Conservation (phyloP, 2,797 vertebrate species). For the Neolamprologus multifasciatus region DNA sequence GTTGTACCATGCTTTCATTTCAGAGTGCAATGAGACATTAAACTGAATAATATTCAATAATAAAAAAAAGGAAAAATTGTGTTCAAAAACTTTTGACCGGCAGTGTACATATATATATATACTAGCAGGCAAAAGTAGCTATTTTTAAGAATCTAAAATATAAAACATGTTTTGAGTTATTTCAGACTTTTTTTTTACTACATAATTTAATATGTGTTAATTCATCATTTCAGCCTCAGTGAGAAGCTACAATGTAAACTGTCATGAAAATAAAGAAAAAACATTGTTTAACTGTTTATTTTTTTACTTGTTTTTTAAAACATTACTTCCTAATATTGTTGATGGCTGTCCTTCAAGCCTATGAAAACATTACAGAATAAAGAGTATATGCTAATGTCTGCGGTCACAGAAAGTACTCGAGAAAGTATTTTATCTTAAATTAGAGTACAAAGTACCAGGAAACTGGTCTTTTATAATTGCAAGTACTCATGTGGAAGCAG, state of each 20-base stretch:
- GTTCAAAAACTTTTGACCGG: background rate
- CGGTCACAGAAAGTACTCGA: background rate
- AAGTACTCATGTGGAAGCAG: background rate
- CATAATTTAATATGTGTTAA: background rate
- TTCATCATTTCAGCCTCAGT: background rate
- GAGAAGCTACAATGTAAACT: background rate
- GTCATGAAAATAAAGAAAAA: background rate
- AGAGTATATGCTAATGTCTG: background rate
- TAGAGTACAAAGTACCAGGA: background rate
- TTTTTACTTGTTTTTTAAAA: background rate
- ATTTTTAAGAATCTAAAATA: background rate
- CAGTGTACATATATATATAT: background rate
- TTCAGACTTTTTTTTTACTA: background rate
- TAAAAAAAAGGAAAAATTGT: background rate
- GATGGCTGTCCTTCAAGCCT: background rate
- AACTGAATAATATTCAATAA: background rate
- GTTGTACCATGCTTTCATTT: background rate
- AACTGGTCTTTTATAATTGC: background rate
- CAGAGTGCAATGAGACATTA: background rate
- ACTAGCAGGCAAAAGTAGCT: background rate
- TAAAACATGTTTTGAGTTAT: background rate
- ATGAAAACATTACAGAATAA: background rate
- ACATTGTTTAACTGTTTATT: background rate
- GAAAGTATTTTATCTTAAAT: background rate
- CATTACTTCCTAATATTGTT: background rate